A percentile compares a stretch with the other conserved stretches of the same genome.
These are phyloP conservation scores for Temnothorax longispinosus DNA, from an alignment of 1,140 invertebrate genomes.

Conservation along the genomic window DNA sequence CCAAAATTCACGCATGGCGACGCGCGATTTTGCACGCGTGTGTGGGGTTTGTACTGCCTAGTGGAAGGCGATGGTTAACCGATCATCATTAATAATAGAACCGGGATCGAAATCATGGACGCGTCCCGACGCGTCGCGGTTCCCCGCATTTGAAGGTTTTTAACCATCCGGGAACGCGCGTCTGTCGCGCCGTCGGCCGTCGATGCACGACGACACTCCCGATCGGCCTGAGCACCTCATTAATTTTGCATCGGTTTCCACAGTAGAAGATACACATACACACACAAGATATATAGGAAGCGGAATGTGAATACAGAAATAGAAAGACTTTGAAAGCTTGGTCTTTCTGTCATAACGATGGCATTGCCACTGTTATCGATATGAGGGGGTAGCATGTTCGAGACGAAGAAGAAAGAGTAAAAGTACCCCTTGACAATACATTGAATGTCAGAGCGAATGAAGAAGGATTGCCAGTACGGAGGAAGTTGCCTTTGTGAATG, in stretches of 20 bases:
- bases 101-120: background rate
- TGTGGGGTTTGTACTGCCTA: background rate
- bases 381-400: slow-evolving; percentile 14
- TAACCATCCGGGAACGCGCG: background rate
- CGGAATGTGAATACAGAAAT: background rate
- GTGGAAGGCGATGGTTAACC: slow-evolving; percentile 46
- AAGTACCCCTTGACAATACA: slow-evolving; percentile 39
- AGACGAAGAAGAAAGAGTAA: slow-evolving; percentile 13
- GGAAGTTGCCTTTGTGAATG: slow-evolving; percentile 3
- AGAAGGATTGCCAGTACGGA: background rate
- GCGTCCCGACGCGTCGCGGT: background rate
- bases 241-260: slow-evolving; percentile 49
- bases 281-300: background rate
- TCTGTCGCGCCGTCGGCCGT: background rate
- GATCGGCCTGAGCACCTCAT: slow-evolving; percentile 55
- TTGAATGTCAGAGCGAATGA: slow-evolving; percentile 1
- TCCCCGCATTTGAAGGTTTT: slow-evolving; percentile 12
- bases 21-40: slow-evolving; percentile 17
- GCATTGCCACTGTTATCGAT: slow-evolving; percentile 29
- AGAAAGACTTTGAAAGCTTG: slow-evolving; percentile 14
- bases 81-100: slow-evolving; percentile 63
- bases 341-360: slow-evolving; percentile 24
- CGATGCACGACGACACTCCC: background rate
- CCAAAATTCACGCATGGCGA: slow-evolving; percentile 64
- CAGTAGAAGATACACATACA: background rate